Evolutionary conservation across 2,888 invertebrate species (phyloP).

Genomic region (Nephrotoma guestfalica): DNA sequence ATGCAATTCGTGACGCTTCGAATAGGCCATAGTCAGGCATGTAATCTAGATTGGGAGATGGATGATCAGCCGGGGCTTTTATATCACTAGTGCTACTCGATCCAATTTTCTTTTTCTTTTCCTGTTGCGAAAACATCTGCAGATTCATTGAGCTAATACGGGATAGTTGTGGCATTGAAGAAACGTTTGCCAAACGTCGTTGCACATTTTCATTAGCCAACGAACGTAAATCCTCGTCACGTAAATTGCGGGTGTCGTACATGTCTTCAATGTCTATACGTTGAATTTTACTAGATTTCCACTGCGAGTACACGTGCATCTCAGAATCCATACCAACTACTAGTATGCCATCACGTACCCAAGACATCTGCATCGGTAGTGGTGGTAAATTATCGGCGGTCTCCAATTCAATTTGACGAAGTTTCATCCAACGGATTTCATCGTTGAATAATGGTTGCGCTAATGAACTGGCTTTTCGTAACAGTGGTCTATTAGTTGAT

Average conservation of each 20-base stretch:
- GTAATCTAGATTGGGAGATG: conserved; percentile 47
- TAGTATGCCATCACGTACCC: conserved; percentile 95
- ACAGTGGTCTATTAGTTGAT: conserved; percentile 65
- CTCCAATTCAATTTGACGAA: conserved; percentile 75
- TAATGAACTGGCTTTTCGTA: conserved; percentile 81
- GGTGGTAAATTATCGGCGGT: conserved; percentile 95
- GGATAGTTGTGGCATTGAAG: conserved; percentile 67
- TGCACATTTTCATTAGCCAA: conserved; percentile 53
- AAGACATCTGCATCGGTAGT: conserved; percentile 95
- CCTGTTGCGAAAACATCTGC: conserved; percentile 59
- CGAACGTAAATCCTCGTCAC: conserved; percentile 51
- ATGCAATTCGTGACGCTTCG: conserved; percentile 93
- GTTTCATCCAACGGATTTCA: conserved; percentile 93
- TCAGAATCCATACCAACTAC: conserved; percentile 99
- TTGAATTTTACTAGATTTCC: conserved; percentile 52
- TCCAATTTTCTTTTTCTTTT: conserved; percentile 42
- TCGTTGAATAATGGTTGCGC: conserved; percentile 81
- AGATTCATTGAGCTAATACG: conserved; percentile 74
- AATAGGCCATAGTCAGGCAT: conserved; percentile 92
- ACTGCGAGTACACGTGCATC: conserved; percentile 98
- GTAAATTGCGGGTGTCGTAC: conserved; percentile 53
- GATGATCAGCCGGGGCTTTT: conserved; percentile 23
- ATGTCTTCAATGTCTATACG: conserved; percentile 48
- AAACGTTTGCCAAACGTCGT: conserved; percentile 50
- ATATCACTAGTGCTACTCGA: conserved; percentile 28